phyloP scores from a whole-genome alignment of 2,888 invertebrate genomes.

The Watsonalla cultraria region DNA sequence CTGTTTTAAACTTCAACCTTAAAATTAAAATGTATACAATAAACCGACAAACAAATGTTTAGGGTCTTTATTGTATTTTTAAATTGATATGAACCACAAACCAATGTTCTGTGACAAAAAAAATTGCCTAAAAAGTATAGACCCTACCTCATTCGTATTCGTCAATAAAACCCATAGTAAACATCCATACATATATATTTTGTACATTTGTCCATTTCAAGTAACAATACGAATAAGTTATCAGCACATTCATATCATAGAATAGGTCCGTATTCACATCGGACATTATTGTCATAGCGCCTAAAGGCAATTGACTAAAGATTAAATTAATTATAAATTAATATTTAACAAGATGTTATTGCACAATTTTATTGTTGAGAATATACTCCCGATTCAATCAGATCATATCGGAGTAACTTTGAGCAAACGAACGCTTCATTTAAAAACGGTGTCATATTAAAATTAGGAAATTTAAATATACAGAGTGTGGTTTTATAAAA shows the following conservation, averaged over 20 bases:
- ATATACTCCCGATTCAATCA: slow-evolving; percentile 2
- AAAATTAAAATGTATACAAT: too few species aligned
- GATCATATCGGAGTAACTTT: slow-evolving; percentile 8
- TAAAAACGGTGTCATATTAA: background rate
- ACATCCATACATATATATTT: slow-evolving; percentile 20
- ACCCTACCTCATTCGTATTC: background rate
- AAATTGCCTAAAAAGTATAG: background rate
- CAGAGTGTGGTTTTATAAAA: too few species aligned
- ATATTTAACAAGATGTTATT: slow-evolving; percentile 15
- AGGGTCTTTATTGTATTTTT: too few species aligned
- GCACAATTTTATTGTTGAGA: slow-evolving; percentile 7
- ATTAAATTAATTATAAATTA: slow-evolving; percentile 4
- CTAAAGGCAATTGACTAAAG: slow-evolving; percentile 10
- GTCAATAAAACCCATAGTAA: slow-evolving; percentile 4
- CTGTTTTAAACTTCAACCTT: too few species aligned
- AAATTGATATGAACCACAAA: too few species aligned
- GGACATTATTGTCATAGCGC: slow-evolving; percentile 14
- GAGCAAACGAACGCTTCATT: slow-evolving; percentile 2
- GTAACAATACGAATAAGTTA: slow-evolving; percentile 3
- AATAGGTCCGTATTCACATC: slow-evolving; percentile 8
- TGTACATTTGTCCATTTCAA: slow-evolving; percentile 12
- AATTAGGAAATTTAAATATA: too few species aligned
- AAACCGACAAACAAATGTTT: too few species aligned
- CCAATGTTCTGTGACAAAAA: too few species aligned
- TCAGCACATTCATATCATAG: slow-evolving; percentile 5